A percentile compares a stretch with the other conserved stretches of the same genome.
Evolutionary conservation across 2,888 invertebrate species (phyloP).

Genomic region (Selenia dentaria): DNA sequence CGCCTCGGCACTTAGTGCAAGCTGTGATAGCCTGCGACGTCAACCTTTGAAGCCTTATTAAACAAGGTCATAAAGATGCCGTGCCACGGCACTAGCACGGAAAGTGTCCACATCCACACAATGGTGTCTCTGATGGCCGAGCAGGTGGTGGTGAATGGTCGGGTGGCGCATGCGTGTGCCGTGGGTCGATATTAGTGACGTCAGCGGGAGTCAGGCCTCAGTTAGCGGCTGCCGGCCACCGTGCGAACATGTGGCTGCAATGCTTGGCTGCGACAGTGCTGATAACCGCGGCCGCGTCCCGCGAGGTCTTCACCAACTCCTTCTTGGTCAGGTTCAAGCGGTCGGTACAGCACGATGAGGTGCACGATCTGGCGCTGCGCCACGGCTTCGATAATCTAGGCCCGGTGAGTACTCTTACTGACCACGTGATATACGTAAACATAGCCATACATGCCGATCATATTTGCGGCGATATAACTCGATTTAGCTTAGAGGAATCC

Average conservation of each 20-base stretch:
- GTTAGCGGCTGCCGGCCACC: conserved; percentile 75
- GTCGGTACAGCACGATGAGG: conserved; percentile 90
- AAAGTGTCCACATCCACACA: conserved; percentile 44
- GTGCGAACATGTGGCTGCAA: conserved; percentile 76
- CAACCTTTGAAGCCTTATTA: conserved; percentile 32
- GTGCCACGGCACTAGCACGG: conserved; percentile 2
- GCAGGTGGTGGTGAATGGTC: conserved; percentile 49
- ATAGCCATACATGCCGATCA: conserved; percentile 48
- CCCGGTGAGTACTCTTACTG: conserved; percentile 89
- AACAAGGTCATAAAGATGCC: conserved; percentile 36
- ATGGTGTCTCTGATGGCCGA: conserved; percentile 58
- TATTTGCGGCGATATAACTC: conserved; percentile 38
- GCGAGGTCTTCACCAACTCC: conserved; percentile 96
- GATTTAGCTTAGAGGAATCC: conserved; percentile 30
- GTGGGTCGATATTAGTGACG: conserved; percentile 79
- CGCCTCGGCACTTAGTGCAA: conserved; percentile 32
- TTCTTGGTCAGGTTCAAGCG: conserved; percentile 96
- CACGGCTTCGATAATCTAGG: conserved; percentile 98
- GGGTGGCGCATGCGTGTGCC: conserved; percentile 64
- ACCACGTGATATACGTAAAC: conserved; percentile 80
- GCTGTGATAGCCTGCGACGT: conserved; percentile 27
- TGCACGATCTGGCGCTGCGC: conserved; percentile 91
- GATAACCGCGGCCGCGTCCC: conserved; percentile 66
- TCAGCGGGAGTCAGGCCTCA: conserved; percentile 66
- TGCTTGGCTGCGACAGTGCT: conserved; percentile 73